phyloP scores from a whole-genome alignment of 92 coral and sea anemone genomes.

The Epizoanthus rinbou region DNA sequence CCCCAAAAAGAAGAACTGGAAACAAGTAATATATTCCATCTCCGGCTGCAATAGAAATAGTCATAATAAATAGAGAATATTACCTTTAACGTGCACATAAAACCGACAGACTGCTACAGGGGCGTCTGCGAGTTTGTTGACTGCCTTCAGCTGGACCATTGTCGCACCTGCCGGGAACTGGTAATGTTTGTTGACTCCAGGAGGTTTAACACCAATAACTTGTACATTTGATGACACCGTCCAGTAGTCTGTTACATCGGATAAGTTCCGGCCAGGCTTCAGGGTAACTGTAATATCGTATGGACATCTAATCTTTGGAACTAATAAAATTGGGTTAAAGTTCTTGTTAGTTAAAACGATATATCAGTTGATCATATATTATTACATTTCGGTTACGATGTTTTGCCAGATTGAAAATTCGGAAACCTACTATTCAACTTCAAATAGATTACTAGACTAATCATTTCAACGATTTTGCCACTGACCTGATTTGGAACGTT shows the following conservation, averaged over 20 bases:
- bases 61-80: not conserved
- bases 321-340: not conserved
- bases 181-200: constrained; percentile 62
- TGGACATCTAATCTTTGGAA: constrained; percentile 79
- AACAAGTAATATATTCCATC: no score
- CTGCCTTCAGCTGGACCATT: constrained; percentile 70
- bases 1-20: no score
- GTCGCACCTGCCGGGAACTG: constrained; percentile 75
- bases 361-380: no score
- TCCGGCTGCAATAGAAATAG: no score
- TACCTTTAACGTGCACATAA: constrained; percentile 67
- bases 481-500: no score
- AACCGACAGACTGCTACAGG: constrained; percentile 54
- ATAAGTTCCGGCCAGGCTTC: constrained; percentile 58
- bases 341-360: no score
- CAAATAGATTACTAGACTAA: no score
- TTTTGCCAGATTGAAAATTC: no score
- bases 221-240: constrained; percentile 61
- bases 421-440: no score
- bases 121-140: constrained; percentile 49
- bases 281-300: constrained; percentile 50
- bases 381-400: no score
- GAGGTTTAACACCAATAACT: constrained; percentile 55
- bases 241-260: constrained; percentile 80
- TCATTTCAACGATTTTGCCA: no score